Conservation (phyloP, 2,113 vertebrate genomes). For the Silurus asotus region DNA sequence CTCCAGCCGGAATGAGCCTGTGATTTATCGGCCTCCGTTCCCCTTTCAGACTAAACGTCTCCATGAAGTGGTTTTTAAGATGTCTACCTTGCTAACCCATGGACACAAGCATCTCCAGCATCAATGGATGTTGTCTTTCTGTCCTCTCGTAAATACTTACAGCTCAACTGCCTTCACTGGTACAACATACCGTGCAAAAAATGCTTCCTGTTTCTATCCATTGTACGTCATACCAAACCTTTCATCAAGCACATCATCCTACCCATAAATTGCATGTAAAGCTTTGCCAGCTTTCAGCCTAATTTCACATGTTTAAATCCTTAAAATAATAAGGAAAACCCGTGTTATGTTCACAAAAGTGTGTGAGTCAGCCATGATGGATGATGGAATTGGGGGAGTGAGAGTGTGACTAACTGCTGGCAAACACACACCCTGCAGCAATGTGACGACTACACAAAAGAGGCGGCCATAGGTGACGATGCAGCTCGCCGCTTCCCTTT, state of each 20-base stretch:
- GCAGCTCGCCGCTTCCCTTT: slow-evolving; percentile 38
- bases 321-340: slow-evolving; percentile 17
- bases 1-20: slow-evolving; percentile 20
- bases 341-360: neutral
- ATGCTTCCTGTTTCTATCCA: neutral
- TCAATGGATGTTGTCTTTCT: neutral
- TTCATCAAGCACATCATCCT: neutral
- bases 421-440: slow-evolving; percentile 29
- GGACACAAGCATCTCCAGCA: slow-evolving; percentile 1
- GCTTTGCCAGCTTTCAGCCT: slow-evolving; percentile 1
- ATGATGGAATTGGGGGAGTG: slow-evolving; percentile 35
- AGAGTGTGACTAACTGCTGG: slow-evolving; percentile 1
- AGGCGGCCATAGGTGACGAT: slow-evolving; percentile 33
- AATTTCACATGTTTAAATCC: neutral
- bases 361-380: slow-evolving; percentile 15
- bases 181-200: neutral
- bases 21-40: slow-evolving; percentile 27
- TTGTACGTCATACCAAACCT: neutral
- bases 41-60: slow-evolving; percentile 50
- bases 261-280: neutral
- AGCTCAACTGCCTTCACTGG: neutral
- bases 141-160: neutral
- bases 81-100: neutral
- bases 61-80: slow-evolving; percentile 27
- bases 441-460: slow-evolving; percentile 32